These are phyloP conservation scores for Setipinna tenuifilis DNA, from an alignment of 2,797 vertebrate genomes.

Conservation along the genomic window DNA sequence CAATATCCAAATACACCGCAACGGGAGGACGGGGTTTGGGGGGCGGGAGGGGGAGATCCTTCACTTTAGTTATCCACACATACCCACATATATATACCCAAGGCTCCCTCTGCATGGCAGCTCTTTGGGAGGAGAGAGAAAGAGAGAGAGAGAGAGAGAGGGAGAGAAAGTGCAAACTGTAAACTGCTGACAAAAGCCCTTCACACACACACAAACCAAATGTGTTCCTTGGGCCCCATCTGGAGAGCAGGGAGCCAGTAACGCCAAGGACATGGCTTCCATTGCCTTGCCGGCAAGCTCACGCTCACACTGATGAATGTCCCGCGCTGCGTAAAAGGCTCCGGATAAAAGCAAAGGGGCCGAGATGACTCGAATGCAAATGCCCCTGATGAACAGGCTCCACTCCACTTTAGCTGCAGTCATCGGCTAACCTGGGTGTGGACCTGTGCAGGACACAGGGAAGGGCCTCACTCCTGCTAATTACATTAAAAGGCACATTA, in stretches of 20 bases:
- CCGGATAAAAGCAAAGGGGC: not conserved
- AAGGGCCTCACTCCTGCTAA: not conserved
- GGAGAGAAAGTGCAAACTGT: not conserved
- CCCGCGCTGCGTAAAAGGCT: not conserved
- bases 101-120: not conserved
- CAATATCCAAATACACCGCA: not conserved
- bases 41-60: not conserved
- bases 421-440: not conserved
- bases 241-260: not conserved
- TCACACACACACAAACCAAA: not conserved
- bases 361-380: not conserved
- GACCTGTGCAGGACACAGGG: not conserved
- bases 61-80: constrained; percentile 3
- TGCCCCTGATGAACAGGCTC: not conserved
- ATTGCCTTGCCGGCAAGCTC: not conserved
- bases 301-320: not conserved
- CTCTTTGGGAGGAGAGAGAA: not conserved
- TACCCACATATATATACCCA: not conserved
- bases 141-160: no score
- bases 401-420: not conserved
- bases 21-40: not conserved
- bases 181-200: constrained; percentile 22
- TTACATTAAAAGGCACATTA: not conserved
- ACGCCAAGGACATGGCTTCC: constrained; percentile 7
- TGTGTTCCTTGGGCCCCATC: constrained; percentile 5